Base-by-base conservation (phyloP, 2,113 vertebrate genomes). In the Petromus typicus region DNA sequence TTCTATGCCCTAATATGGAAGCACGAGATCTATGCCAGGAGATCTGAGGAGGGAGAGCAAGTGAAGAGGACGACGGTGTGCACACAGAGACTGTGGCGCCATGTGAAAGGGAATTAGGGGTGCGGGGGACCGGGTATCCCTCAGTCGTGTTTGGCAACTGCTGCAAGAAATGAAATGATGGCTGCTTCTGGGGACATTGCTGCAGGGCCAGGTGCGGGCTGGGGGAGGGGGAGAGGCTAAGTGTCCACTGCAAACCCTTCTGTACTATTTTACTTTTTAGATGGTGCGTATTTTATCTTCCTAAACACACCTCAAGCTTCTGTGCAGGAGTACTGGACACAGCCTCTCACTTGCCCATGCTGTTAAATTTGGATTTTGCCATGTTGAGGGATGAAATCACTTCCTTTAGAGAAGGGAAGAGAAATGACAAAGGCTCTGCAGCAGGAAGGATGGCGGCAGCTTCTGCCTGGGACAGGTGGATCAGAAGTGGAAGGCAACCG, bases 71-170 rank as follows among this genome's bases (percentile, higher is more conserved):
- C 79, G 23, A 43, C 43, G 1, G 37, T 0, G 27, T 11, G 37
- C 18, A 59, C 11, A 2, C 43, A 82, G 56, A 23, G 75, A 17
- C 32, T 34, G 9, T 11, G 9, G 0, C 5, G 64, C 18, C 11
- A 2, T 11, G 48, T 1, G 23, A 20, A 30, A 37, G 43, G 54
- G 78, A 16, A 71, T 27, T 20, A 5, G 3, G 43, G 5, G 23
- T 17, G 12, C 27, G 7, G 0, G 13, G 0, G 3, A 48, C 30
- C 7, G 30, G 23, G 43, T 32, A 8, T 75, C 2, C 63, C 64
- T 20, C 1, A 1, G 51, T 45, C 43, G 0, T 6, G 25, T 23
- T 7, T 0, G 3, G 81, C 45, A 10, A 6, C 34, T 27, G 84
- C 82, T 57, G 71, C 17, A 37, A 71, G 90, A 61, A 48, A 67